A percentile compares a stretch with the other conserved stretches of the same genome.
Conservation (phyloP, 2,888 invertebrate species). For the Conops quadrifasciatus region DNA sequence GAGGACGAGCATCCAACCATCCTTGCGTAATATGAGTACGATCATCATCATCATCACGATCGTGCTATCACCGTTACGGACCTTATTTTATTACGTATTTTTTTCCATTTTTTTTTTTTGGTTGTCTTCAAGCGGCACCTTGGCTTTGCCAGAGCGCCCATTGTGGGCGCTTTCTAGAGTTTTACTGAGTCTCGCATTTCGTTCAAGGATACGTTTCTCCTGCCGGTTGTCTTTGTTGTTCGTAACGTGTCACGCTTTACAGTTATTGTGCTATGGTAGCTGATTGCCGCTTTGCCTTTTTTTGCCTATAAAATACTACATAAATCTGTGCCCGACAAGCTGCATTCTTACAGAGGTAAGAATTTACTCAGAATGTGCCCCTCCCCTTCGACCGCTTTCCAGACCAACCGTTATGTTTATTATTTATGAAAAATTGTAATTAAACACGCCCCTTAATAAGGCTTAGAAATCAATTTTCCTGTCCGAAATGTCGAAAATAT, state of each 20-base stretch:
- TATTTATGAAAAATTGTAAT: constrained; percentile 53
- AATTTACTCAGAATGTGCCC: constrained; percentile 10
- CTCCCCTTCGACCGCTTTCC: neutral
- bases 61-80: constrained; percentile 24
- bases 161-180: constrained; percentile 25
- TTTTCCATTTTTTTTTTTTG: constrained; percentile 13
- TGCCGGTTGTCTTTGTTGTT: neutral
- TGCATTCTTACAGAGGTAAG: constrained; percentile 10
- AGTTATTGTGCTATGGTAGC: constrained; percentile 44
- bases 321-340: constrained; percentile 23
- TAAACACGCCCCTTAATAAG: constrained; percentile 50
- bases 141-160: constrained; percentile 17
- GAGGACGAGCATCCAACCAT: constrained; percentile 7
- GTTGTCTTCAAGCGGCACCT: constrained; percentile 19
- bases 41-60: constrained; percentile 10
- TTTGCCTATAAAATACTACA: constrained; percentile 21
- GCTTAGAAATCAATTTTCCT: constrained; percentile 19
- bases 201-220: neutral
- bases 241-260: constrained; percentile 42
- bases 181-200: neutral
- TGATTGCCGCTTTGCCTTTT: constrained; percentile 6
- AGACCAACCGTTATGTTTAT: constrained; percentile 47
- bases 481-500: neutral
- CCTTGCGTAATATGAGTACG: constrained; percentile 21
- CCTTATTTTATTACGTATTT: constrained; percentile 1